phyloP scores from a whole-genome alignment of 2,797 vertebrate species.

The Saxicola maurus region DNA sequence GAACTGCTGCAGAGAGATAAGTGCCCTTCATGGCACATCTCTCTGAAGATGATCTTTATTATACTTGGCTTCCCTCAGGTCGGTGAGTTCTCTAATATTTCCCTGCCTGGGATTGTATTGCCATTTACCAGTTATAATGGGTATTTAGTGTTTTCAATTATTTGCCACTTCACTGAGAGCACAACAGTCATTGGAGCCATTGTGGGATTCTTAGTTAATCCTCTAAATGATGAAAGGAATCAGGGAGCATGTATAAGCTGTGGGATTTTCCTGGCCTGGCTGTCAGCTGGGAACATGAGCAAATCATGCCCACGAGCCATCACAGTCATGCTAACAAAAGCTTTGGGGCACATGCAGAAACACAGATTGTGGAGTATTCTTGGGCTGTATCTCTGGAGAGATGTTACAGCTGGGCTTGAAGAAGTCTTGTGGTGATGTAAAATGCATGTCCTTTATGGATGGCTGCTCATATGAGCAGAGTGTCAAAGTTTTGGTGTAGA shows the following conservation, averaged over 20 bases:
- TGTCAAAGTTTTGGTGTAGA: background rate
- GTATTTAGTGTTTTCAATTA: background rate
- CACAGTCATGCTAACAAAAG: background rate
- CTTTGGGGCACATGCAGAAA: background rate
- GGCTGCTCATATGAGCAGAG: background rate
- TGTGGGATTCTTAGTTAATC: background rate
- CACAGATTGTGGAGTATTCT: background rate
- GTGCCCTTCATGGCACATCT: background rate
- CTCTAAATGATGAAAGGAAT: background rate
- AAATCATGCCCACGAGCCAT: background rate
- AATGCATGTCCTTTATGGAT: background rate
- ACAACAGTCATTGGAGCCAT: background rate
- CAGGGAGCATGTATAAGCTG: background rate
- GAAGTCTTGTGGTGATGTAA: background rate
- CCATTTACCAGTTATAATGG: background rate
- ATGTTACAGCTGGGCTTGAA: background rate
- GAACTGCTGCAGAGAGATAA: background rate
- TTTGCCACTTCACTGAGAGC: background rate
- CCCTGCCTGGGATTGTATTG: background rate
- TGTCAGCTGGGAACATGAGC: conserved; percentile 11
- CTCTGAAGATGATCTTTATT: background rate
- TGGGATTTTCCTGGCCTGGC: background rate
- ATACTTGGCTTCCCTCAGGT: background rate
- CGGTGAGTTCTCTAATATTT: background rate
- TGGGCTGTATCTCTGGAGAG: background rate